Percentiles rank a stretch among this genome's conserved stretches.
Evolutionary conservation across 1,140 invertebrate genomes (phyloP).

Genomic region (Sogatella furcifera): DNA sequence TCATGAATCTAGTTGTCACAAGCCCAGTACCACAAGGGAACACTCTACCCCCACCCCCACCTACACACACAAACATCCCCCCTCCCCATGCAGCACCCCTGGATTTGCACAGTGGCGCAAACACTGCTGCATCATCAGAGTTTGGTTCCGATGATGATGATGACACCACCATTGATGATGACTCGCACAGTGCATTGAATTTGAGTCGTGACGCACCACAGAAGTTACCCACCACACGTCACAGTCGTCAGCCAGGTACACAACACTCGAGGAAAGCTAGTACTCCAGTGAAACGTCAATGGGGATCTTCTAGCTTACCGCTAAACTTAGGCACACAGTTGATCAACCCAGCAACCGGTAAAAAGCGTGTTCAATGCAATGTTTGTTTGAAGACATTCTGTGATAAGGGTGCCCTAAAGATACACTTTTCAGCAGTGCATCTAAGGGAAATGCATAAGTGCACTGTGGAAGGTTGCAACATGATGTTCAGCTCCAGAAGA

Average conservation of each 20-base stretch:
- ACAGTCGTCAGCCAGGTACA: slow-evolving; percentile 24
- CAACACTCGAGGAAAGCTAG: slow-evolving; percentile 53
- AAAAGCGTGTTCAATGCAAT: slow-evolving; percentile 95
- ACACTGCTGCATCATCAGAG: slow-evolving; percentile 32
- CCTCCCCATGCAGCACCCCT: slow-evolving; percentile 31
- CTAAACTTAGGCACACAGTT: slow-evolving; percentile 79
- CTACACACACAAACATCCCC: slow-evolving; percentile 27
- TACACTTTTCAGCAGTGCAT: slow-evolving; percentile 98
- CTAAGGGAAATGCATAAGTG: slow-evolving; percentile 99
- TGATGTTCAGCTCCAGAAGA: slow-evolving; percentile 96
- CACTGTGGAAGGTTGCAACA: slow-evolving; percentile 95
- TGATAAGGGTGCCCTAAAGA: slow-evolving; percentile 98
- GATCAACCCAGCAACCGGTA: slow-evolving; percentile 83
- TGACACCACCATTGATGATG: slow-evolving; percentile 49
- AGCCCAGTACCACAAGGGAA: slow-evolving; percentile 29
- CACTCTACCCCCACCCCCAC: slow-evolving; percentile 21
- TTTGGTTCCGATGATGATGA: slow-evolving; percentile 51
- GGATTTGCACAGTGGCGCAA: slow-evolving; percentile 31
- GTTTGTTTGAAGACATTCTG: slow-evolving; percentile 98
- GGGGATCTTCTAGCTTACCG: slow-evolving; percentile 64
- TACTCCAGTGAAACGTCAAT: slow-evolving; percentile 82
- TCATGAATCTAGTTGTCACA: slow-evolving; percentile 43
- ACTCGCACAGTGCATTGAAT: slow-evolving; percentile 54
- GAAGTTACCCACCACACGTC: slow-evolving; percentile 18
- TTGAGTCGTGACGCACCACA: slow-evolving; percentile 39